Evolutionary conservation across 2,888 invertebrate species (phyloP).

Genomic region (Exephanes ischioxanthus): DNA sequence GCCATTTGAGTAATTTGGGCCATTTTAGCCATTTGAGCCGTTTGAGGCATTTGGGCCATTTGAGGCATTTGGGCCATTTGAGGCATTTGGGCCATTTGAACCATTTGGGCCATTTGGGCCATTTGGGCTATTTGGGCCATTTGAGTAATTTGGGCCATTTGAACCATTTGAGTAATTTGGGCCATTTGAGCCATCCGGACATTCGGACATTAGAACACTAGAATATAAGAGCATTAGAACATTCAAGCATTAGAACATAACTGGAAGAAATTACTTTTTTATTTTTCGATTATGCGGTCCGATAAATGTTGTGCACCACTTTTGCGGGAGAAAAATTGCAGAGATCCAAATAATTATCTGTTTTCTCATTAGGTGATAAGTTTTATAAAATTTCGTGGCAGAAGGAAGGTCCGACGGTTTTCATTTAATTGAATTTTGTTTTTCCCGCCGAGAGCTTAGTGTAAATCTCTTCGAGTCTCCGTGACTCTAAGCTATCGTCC

Average conservation of each 20-base stretch:
- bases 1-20: too few relatives aligned
- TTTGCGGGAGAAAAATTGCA: too few relatives aligned
- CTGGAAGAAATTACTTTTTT: too few relatives aligned
- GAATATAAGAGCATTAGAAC: not conserved
- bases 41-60: not conserved
- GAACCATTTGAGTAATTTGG: too few relatives aligned
- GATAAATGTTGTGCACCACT: too few relatives aligned
- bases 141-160: too few relatives aligned
- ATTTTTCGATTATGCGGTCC: too few relatives aligned
- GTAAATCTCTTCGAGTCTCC: constrained; percentile 53
- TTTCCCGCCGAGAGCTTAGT: constrained; percentile 13
- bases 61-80: not conserved
- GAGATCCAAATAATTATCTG: too few relatives aligned
- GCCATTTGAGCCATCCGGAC: not conserved
- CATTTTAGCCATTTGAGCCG: not conserved
- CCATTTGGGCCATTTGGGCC: not conserved
- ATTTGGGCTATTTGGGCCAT: not conserved
- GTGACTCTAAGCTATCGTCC: constrained; percentile 52
- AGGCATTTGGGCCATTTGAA: not conserved
- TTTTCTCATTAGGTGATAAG: too few relatives aligned
- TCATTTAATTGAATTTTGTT: not conserved
- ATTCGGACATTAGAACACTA: not conserved
- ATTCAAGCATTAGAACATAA: not conserved
- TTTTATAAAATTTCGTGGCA: too few relatives aligned
- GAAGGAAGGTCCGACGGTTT: too few relatives aligned